Conservation (phyloP, 37 sponge, comb jelly and placozoan genomes). For the Chondrilla cf. caribensis region DNA sequence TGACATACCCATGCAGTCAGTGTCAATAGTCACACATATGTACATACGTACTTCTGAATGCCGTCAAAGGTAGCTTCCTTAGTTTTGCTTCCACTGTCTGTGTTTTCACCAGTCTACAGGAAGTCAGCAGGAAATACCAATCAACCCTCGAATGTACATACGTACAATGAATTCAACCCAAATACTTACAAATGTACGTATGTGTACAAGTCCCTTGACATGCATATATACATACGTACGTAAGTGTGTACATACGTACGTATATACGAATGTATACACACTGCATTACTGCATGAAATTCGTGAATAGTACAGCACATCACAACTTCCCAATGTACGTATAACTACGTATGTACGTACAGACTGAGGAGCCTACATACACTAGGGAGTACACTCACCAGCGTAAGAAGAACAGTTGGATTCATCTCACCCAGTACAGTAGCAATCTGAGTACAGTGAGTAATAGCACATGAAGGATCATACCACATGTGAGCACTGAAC, state of each 20-base stretch:
- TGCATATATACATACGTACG: too few species aligned
- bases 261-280: too few species aligned
- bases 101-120: slow-evolving; percentile 75
- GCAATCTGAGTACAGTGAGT: slow-evolving; percentile 41
- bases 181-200: background rate
- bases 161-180: background rate
- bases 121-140: background rate
- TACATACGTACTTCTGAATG: slow-evolving; percentile 68
- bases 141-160: background rate
- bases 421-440: slow-evolving; percentile 34
- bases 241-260: too few species aligned
- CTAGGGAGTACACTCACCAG: slow-evolving; percentile 74
- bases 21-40: too few species aligned
- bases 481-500: slow-evolving; percentile 51
- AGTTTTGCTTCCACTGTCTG: slow-evolving; percentile 78
- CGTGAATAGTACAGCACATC: too few species aligned
- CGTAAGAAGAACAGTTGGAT: slow-evolving; percentile 69
- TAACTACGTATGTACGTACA: too few species aligned
- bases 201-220: too few species aligned
- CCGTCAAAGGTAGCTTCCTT: slow-evolving; percentile 84
- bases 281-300: too few species aligned
- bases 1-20: too few species aligned
- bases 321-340: too few species aligned
- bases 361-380: too few species aligned
- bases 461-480: background rate